Percentiles rank a stretch among this genome's conserved stretches.
Evolutionary conservation across 2,113 vertebrate species (phyloP).

Genomic region (Menidia beryllina): DNA sequence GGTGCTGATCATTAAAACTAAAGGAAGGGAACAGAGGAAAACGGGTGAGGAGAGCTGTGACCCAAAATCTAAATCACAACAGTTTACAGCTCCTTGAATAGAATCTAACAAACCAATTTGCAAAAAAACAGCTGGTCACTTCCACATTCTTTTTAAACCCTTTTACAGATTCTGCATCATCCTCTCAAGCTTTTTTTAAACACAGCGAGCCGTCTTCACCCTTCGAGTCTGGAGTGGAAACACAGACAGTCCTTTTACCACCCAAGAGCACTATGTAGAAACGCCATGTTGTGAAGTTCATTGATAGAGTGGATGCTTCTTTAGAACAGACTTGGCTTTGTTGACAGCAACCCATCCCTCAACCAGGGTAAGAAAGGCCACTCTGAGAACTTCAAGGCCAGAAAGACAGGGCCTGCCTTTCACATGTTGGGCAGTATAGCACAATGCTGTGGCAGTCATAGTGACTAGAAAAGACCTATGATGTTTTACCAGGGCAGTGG

Average conservation of each 20-base stretch:
- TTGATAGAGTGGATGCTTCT: conserved; percentile 66
- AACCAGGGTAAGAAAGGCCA: conserved; percentile 64
- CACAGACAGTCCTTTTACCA: conserved; percentile 44
- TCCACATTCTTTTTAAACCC: conserved; percentile 34
- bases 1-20: background rate
- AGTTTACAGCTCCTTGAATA: conserved; percentile 33
- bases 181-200: conserved; percentile 25
- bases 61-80: conserved; percentile 32
- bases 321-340: conserved; percentile 75
- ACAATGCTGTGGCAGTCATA: conserved; percentile 48
- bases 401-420: conserved; percentile 71
- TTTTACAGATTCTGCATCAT: conserved; percentile 26
- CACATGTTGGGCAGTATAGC: conserved; percentile 48
- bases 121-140: conserved; percentile 18
- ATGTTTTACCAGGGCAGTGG: too few species aligned
- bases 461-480: conserved; percentile 46
- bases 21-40: background rate
- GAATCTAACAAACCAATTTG: background rate
- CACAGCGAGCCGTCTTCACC: conserved; percentile 19
- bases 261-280: conserved; percentile 33
- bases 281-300: conserved; percentile 63
- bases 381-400: conserved; percentile 62
- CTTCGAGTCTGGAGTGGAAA: conserved; percentile 64
- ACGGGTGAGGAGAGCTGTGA: background rate
- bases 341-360: conserved; percentile 61